Evolutionary conservation across 2,113 vertebrate genomes (phyloP).

Genomic region (Sinocyclocheilus maitianheensis): DNA sequence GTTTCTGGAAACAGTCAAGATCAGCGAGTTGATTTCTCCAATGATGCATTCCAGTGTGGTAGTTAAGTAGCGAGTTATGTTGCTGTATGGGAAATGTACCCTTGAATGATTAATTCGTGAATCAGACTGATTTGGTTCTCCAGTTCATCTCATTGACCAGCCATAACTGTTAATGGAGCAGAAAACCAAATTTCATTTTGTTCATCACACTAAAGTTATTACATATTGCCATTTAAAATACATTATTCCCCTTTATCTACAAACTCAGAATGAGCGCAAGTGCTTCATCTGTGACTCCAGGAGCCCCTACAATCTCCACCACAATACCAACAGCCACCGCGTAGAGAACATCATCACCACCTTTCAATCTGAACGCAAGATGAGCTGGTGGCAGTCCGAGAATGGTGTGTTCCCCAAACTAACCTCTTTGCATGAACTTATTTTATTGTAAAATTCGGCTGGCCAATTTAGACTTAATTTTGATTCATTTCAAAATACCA

Average conservation of each 20-base stretch:
- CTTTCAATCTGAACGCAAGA: conserved; percentile 79
- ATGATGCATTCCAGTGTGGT: too few relatives aligned
- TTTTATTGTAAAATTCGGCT: not conserved
- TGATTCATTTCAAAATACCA: conserved; percentile 61
- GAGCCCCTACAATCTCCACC: conserved; percentile 71
- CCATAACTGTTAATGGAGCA: not conserved
- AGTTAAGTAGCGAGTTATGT: too few relatives aligned
- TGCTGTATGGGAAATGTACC: not conserved
- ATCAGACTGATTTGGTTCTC: not conserved
- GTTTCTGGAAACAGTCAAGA: too few relatives aligned
- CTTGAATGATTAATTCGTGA: not conserved
- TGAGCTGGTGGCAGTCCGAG: conserved; percentile 91
- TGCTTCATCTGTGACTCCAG: conserved; percentile 87
- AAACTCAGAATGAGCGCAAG: conserved; percentile 81
- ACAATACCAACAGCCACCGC: conserved; percentile 79
- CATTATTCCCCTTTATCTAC: not conserved
- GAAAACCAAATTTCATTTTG: not conserved
- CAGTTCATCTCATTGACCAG: not conserved
- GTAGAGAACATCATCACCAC: conserved; percentile 84
- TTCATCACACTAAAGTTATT: not conserved
- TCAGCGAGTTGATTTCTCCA: too few relatives aligned
- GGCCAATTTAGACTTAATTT: not conserved
- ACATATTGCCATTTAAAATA: not conserved
- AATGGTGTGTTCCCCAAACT: conserved; percentile 74
- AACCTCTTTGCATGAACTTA: not conserved